Evolutionary conservation across 2,888 invertebrate species (phyloP), one percentile per base, ranked within the genome.

Genomic region (Kuschelorhynchus macadamiae): DNA sequence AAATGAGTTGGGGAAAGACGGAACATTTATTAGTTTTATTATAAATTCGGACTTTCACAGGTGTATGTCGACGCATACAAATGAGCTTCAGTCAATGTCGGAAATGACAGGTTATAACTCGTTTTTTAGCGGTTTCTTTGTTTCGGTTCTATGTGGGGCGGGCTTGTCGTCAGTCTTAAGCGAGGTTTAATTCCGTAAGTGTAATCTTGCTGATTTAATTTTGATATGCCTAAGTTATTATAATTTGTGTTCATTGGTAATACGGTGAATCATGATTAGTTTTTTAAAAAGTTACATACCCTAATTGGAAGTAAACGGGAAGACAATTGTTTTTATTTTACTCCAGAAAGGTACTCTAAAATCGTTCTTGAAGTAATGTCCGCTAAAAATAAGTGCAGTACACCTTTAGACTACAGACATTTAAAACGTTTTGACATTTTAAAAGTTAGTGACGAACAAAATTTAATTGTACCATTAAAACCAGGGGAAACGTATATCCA

Each of bases 361-460:
- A 71, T 74, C 57, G 41, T 76, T 70, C 75, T 67, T 72, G 72
- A 76, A 74, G 70, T 75, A 53, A 70, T 70, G 71, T 76, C 72
- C 72, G 74, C 72, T 75, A 72, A 74, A 74, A 76, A 9, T 70
- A 74, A 72, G 42, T 71, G 74, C 68, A 74, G 46, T 63, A 68
- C 67, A 73, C 71, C 70, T 72, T 70, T 71, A 65, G 70, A 75
- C 67, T 74, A 72, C 36, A 52, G 52, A 36, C 36, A 20, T 59
- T 70, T 75, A 70, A 73, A 76, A 74, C 73, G 68, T 71, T 74
- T 73, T 62, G 74, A 75, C 63, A 71, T 76, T 70, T 74, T 74
- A 67, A 75, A 71, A 72, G 65, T 72, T 68, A 71, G 49, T 53
- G 75, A 72, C 59, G 67, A 73, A 70, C 57, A 74, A 30, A 75